A percentile compares a stretch with the other conserved stretches of the same genome.
Conservation (phyloP, 2,113 vertebrate genomes). For the Pluvialis apricaria region DNA sequence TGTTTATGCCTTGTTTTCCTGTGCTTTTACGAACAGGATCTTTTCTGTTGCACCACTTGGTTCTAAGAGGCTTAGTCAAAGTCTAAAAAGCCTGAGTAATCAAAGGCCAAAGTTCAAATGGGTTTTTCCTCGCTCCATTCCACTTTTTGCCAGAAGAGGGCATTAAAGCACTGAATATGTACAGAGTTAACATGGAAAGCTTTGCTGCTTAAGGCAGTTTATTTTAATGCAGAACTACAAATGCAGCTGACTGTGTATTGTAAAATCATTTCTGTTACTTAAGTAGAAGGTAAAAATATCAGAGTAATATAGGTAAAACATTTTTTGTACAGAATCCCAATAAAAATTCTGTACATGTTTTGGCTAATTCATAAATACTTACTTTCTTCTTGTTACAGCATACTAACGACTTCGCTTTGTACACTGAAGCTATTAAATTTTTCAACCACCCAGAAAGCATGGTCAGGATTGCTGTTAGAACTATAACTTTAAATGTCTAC, state of each 20-base stretch:
- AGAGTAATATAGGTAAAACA: neutral
- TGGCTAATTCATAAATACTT: neutral
- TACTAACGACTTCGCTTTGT: slow-evolving; percentile 98
- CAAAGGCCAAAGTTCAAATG: neutral
- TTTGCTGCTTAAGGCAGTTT: neutral
- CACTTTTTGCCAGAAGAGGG: slow-evolving; percentile 44
- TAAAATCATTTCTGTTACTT: neutral
- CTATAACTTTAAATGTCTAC: slow-evolving; percentile 98
- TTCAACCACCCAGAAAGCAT: slow-evolving; percentile 99
- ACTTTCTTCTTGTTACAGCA: slow-evolving; percentile 82
- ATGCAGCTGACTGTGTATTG: neutral
- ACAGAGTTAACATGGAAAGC: neutral
- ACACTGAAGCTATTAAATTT: slow-evolving; percentile 99
- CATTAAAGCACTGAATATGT: neutral
- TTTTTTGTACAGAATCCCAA: neutral
- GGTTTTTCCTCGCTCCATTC: neutral
- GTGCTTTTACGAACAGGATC: neutral
- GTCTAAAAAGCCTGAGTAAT: neutral
- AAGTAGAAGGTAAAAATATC: neutral
- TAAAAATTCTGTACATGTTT: neutral
- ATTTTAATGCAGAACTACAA: neutral
- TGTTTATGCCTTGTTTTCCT: neutral
- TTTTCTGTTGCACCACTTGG: neutral
- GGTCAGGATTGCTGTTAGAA: slow-evolving; percentile 97
- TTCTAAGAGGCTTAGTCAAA: neutral